These are phyloP conservation scores for Thymelicus acteon DNA, from an alignment of 2,888 invertebrate genomes.

Conservation along the genomic window DNA sequence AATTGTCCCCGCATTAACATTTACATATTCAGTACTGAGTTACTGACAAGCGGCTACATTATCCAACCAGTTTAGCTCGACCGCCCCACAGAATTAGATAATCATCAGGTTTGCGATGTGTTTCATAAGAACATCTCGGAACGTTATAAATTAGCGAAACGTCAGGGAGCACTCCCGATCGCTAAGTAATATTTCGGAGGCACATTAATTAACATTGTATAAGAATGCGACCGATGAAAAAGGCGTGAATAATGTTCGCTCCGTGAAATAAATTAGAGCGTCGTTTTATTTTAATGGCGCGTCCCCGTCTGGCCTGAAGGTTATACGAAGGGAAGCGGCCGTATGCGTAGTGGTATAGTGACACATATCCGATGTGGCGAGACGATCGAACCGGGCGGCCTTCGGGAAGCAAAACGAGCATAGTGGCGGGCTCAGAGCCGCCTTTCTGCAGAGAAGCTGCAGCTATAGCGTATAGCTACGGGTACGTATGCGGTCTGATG, in stretches of 20 bases:
- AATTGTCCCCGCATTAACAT: conserved; percentile 36
- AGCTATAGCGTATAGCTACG: conserved; percentile 37
- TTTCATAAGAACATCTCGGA: conserved; percentile 3
- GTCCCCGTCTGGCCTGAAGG: conserved; percentile 56
- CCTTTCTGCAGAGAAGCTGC: conserved; percentile 46
- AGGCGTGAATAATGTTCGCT: conserved; percentile 38
- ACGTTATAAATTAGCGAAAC: conserved; percentile 18
- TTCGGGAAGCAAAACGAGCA: conserved; percentile 76
- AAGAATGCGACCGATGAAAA: conserved; percentile 37
- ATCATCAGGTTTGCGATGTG: conserved; percentile 3
- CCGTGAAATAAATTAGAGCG: conserved; percentile 45
- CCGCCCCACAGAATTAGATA: conserved; percentile 9
- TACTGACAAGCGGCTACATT: neutral
- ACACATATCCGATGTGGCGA: conserved; percentile 76
- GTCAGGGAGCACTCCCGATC: conserved; percentile 23
- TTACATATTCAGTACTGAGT: conserved; percentile 18
- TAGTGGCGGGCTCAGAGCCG: conserved; percentile 50
- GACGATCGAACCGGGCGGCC: conserved; percentile 74
- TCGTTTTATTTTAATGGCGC: conserved; percentile 49
- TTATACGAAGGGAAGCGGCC: conserved; percentile 60
- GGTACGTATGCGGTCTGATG: conserved; percentile 37
- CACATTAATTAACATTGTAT: conserved; percentile 38
- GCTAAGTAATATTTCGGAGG: conserved; percentile 34
- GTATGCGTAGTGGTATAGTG: conserved; percentile 75
- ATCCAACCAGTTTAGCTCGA: conserved; percentile 7